A percentile compares a stretch with the other conserved stretches of the same genome.
Conservation (phyloP, 2,888 invertebrate species). For the Ochlodes sylvanus region DNA sequence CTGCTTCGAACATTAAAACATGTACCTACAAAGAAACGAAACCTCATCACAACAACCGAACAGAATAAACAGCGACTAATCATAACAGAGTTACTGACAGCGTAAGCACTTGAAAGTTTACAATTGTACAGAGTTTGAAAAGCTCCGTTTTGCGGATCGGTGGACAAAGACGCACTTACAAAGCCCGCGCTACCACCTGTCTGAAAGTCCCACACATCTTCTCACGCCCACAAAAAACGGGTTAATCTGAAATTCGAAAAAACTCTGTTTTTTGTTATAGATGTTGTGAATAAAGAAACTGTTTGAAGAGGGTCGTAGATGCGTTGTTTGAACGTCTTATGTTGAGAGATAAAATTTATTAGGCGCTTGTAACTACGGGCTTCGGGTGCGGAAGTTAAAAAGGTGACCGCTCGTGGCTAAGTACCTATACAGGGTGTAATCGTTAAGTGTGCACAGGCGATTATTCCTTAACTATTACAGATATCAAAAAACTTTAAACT, state of each 20-base stretch:
- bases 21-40: not conserved
- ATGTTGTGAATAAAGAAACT: slow-evolving; percentile 28
- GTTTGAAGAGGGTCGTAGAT: slow-evolving; percentile 27
- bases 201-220: slow-evolving; percentile 62
- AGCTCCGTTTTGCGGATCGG: slow-evolving; percentile 41
- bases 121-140: slow-evolving; percentile 37
- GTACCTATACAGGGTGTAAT: no score
- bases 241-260: slow-evolving; percentile 60
- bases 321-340: slow-evolving; percentile 16
- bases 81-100: slow-evolving; percentile 27
- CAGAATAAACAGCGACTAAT: slow-evolving; percentile 31
- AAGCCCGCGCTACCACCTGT: slow-evolving; percentile 63
- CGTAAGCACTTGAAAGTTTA: slow-evolving; percentile 35
- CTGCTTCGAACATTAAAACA: not conserved
- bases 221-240: slow-evolving; percentile 80
- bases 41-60: slow-evolving; percentile 8
- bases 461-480: no score
- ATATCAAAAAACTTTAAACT: no score
- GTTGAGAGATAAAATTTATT: slow-evolving; percentile 21
- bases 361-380: no score
- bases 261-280: slow-evolving; percentile 35
- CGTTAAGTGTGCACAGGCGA: no score
- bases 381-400: no score
- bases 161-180: slow-evolving; percentile 49
- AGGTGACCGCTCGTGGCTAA: no score